phyloP scores from a whole-genome alignment of 1,140 invertebrate species.

The Zaprionus nigranus region DNA sequence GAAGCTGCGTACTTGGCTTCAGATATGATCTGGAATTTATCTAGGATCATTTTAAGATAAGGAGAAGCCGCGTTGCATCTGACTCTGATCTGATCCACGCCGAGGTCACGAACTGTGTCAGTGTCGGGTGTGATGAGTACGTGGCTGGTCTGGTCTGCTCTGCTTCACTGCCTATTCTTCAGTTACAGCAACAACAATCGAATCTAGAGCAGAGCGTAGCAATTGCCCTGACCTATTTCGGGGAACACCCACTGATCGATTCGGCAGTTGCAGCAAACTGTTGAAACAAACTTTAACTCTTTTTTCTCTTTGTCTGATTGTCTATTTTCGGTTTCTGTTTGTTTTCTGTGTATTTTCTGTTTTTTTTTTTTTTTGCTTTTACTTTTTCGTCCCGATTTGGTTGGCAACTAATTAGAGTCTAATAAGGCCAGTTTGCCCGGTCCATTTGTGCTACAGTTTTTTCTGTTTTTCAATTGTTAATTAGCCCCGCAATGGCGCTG shows the following conservation, averaged over 20 bases:
- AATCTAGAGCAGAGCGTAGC: conserved; percentile 20
- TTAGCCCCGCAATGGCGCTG: conserved; percentile 41
- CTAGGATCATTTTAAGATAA: not conserved
- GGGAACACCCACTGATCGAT: conserved; percentile 70
- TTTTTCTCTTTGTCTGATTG: conserved; percentile 19
- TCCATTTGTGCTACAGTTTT: conserved; percentile 1
- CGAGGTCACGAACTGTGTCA: conserved; percentile 69
- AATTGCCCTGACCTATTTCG: conserved; percentile 65
- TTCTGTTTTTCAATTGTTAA: conserved; percentile 58
- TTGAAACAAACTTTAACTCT: conserved; percentile 21
- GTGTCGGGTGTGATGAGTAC: conserved; percentile 68
- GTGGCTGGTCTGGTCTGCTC: conserved; percentile 41
- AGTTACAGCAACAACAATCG: not conserved
- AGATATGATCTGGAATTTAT: not conserved
- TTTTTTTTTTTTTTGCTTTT: conserved; percentile 23
- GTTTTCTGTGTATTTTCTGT: conserved; percentile 30
- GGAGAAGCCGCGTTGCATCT: not conserved
- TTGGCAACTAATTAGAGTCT: conserved; percentile 51
- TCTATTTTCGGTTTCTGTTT: conserved; percentile 8
- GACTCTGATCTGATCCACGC: conserved; percentile 12
- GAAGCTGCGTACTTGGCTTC: not conserved
- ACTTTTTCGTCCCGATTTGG: conserved; percentile 41
- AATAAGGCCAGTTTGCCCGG: conserved; percentile 26
- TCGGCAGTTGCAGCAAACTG: conserved; percentile 48
- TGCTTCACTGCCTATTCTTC: not conserved